Percentiles rank a stretch among this genome's conserved stretches.
Evolutionary conservation across 1,140 invertebrate species (phyloP).

Genomic region (Steinernema feltiae): DNA sequence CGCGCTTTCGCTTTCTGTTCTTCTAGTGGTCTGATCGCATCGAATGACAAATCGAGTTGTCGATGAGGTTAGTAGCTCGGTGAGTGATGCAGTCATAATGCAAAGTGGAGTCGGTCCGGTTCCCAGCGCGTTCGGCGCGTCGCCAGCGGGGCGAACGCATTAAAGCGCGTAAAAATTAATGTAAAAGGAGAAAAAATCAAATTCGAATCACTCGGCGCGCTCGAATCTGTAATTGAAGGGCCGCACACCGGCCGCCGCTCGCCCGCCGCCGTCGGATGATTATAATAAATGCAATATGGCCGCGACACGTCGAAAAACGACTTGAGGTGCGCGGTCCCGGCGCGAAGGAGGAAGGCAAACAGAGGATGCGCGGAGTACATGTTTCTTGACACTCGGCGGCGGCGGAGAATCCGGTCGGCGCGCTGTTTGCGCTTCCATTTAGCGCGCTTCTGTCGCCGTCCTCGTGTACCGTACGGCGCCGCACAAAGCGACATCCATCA

Average conservation of each 20-base stretch:
- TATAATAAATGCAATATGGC: not conserved
- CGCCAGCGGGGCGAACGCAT: not conserved
- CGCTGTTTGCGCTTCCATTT: conserved; percentile 12
- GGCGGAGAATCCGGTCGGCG: not conserved
- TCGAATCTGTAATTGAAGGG: not conserved
- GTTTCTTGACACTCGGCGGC: not conserved
- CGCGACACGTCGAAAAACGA: not conserved
- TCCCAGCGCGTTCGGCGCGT: not conserved
- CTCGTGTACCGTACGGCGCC: too few species aligned
- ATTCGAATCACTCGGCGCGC: not conserved
- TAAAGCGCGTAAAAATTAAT: conserved; percentile 1
- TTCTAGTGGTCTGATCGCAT: too few species aligned
- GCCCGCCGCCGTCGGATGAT: not conserved
- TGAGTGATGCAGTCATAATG: not conserved
- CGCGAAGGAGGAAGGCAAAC: not conserved
- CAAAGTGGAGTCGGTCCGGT: not conserved
- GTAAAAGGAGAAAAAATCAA: not conserved
- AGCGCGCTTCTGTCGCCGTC: not conserved
- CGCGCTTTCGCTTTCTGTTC: too few species aligned
- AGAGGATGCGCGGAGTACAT: not conserved
- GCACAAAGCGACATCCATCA: not conserved
- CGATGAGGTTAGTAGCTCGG: too few species aligned
- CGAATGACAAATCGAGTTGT: too few species aligned
- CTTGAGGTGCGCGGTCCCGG: not conserved
- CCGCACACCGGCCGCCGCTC: not conserved